phyloP scores from a whole-genome alignment of 2,113 vertebrate species.

The Triplophysa rosa region DNA sequence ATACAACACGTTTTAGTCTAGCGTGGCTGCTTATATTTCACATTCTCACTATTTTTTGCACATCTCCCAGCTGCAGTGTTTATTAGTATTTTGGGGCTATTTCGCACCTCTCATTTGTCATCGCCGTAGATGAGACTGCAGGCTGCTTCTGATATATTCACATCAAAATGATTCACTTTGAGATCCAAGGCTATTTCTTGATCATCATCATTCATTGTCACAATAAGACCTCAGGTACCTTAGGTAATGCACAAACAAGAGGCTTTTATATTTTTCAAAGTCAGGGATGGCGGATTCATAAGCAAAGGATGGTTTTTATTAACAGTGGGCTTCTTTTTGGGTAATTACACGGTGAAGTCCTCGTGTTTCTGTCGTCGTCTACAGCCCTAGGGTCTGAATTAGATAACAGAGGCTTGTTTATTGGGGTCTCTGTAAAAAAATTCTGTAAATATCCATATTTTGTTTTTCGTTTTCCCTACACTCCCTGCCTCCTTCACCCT shows the following conservation, averaged over 20 bases:
- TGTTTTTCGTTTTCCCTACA: slow-evolving; percentile 47
- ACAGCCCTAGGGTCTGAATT: slow-evolving; percentile 48
- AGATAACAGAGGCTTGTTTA: slow-evolving; percentile 64
- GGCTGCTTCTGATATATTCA: neutral
- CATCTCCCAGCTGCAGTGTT: neutral
- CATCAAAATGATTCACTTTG: neutral
- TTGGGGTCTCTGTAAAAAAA: slow-evolving; percentile 43
- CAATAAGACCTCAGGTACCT: neutral
- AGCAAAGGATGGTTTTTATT: slow-evolving; percentile 27
- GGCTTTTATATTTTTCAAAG: slow-evolving; percentile 14
- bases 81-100: neutral
- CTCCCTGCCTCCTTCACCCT: neutral
- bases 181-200: neutral
- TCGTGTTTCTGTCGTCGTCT: slow-evolving; percentile 60
- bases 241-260: too few relatives aligned
- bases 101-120: neutral
- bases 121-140: neutral
- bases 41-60: neutral
- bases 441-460: slow-evolving; percentile 52
- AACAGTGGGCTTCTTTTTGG: slow-evolving; percentile 28
- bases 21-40: neutral
- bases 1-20: too few relatives aligned
- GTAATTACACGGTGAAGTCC: slow-evolving; percentile 58
- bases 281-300: slow-evolving; percentile 17
- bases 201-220: neutral